Evolutionary conservation across 2,113 vertebrate species (phyloP), one percentile per base, ranked within the genome.

Genomic region (Halcyon senegalensis): DNA sequence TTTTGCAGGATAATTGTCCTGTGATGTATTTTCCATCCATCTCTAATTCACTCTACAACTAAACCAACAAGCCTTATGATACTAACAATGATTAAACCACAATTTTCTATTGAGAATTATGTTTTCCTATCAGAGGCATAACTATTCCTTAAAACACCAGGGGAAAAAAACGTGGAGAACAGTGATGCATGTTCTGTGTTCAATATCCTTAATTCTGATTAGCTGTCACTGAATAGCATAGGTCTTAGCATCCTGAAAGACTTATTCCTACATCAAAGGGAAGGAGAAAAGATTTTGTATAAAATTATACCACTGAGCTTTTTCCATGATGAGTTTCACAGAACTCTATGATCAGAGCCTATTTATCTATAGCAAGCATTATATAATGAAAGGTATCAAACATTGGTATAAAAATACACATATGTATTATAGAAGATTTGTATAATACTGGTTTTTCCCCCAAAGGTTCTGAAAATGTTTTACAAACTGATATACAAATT

Each of bases 401-500:
- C 15, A 58, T 55, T 30, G 74, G 55, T 66, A 73, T 77, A 74
- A 31, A 72, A 89, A 68, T 4, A 53, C 48, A 37, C 0, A 6
- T 51, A 56, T 33, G 23, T 53, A 46, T 87, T 92, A 91, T 16
- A 84, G 39, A 35, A 66, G 44, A 74, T 80, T 80, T 77, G 78
- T 79, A 56, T 66, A 91, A 78, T 84, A 94, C 78, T 30, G 75
- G 73, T 48, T 94, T 53, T 31, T 6, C 13, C 28, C 94, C 63
- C 66, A 93, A 87, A 84, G 91, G 86, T 85, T 41, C 62, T 92
- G 74, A 72, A 87, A 84, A 85, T 82, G 93, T 96, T 96, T 93
- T 96, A 93, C 95, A 94, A 96, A 94, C 73, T 39, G 70, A 91
- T 94, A 70, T 8, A 92, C 95, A 94, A 92, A 93, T 95, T 93